Evolutionary conservation across 2,797 vertebrate species (phyloP).

Genomic region (Brachymystax lenok): DNA sequence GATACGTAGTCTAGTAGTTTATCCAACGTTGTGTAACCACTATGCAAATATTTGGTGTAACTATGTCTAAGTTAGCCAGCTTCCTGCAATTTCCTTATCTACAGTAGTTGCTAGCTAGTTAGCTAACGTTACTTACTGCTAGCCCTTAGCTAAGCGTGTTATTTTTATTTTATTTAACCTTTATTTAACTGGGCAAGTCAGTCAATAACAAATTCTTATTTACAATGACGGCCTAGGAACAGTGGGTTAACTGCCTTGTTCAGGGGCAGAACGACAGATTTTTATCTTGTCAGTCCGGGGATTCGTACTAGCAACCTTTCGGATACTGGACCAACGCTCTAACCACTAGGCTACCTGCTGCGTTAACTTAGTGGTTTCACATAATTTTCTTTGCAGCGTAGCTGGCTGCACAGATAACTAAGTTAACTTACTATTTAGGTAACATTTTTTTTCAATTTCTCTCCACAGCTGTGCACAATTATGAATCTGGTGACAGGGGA

Average conservation of each 20-base stretch:
- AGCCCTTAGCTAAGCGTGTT: too few species aligned
- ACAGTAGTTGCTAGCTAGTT: background rate
- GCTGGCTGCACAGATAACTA: background rate
- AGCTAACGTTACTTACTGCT: too few species aligned
- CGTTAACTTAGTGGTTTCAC: background rate
- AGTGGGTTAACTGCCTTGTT: too few species aligned
- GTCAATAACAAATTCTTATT: too few species aligned
- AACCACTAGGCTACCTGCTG: background rate
- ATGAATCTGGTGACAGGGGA: background rate
- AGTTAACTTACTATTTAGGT: background rate
- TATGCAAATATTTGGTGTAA: background rate
- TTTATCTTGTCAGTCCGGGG: too few species aligned
- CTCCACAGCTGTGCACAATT: background rate
- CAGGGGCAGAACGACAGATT: too few species aligned
- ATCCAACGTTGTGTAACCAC: background rate
- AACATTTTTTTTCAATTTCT: background rate
- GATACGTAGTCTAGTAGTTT: background rate
- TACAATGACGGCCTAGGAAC: too few species aligned
- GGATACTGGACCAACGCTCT: too few species aligned
- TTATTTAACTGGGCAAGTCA: too few species aligned
- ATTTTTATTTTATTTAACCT: too few species aligned
- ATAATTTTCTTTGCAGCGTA: background rate
- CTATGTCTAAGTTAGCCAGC: background rate
- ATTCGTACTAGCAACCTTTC: too few species aligned
- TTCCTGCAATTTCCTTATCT: background rate